Conservation (phyloP, 2,888 invertebrate genomes). For the Thereva nobilitata region DNA sequence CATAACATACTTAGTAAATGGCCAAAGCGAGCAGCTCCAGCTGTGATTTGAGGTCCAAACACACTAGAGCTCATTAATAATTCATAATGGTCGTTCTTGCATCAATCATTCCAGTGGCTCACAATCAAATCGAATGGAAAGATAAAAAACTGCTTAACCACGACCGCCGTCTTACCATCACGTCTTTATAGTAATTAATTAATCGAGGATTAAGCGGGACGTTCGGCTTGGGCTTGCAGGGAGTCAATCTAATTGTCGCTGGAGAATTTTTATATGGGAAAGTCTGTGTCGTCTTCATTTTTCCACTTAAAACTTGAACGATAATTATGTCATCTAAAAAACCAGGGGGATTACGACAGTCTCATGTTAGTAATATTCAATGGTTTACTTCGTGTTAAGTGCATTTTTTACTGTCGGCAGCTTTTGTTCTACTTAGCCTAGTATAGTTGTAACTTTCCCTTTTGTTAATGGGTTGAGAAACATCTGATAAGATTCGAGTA, state of each 20-base stretch:
- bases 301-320: too few species aligned
- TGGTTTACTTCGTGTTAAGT: too few species aligned
- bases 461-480: too few species aligned
- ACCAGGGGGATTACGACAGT: too few species aligned
- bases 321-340: too few species aligned
- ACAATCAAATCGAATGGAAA: slow-evolving; percentile 8
- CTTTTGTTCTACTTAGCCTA: too few species aligned
- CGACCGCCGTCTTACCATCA: neutral
- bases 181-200: slow-evolving; percentile 27
- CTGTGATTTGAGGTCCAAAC: slow-evolving; percentile 22
- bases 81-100: slow-evolving; percentile 7
- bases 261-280: neutral
- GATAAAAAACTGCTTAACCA: neutral
- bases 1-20: neutral
- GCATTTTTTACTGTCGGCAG: too few species aligned
- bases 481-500: too few species aligned
- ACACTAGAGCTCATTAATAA: slow-evolving; percentile 19
- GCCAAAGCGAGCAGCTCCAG: slow-evolving; percentile 22
- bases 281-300: neutral
- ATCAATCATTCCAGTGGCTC: slow-evolving; percentile 30
- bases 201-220: slow-evolving; percentile 24
- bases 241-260: too few species aligned
- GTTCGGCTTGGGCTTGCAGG: neutral
- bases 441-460: too few species aligned
- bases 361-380: too few species aligned